These are phyloP conservation scores for Drosophila kanekoi DNA, from an alignment of 2,888 invertebrate genomes.

Conservation along the genomic window DNA sequence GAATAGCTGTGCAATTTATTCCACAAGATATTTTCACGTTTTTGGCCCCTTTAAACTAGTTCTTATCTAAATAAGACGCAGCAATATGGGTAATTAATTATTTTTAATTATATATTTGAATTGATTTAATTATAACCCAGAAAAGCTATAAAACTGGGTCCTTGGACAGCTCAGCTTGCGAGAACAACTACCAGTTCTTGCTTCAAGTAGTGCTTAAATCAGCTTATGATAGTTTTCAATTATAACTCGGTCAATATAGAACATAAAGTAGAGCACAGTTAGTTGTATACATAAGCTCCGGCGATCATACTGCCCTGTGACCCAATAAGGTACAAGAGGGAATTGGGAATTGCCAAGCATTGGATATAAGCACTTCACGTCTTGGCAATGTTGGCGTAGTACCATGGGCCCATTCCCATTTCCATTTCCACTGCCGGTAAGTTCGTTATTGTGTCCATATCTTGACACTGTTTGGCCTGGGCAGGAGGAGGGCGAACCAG, in stretches of 20 bases:
- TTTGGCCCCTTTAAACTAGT: too few species aligned
- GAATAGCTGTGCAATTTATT: background rate
- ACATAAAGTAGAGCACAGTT: background rate
- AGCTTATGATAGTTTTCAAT: too few species aligned
- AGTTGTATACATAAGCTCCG: background rate
- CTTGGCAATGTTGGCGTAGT: conserved; percentile 16
- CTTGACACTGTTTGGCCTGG: conserved; percentile 55
- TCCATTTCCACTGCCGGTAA: conserved; percentile 25
- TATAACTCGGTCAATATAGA: background rate
- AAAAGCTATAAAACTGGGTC: too few species aligned
- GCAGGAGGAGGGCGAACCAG: conserved; percentile 49
- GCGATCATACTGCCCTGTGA: conserved; percentile 16
- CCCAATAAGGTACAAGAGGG: conserved; percentile 38
- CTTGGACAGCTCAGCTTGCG: too few species aligned
- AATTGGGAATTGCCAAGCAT: conserved; percentile 39
- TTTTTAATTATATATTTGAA: too few species aligned
- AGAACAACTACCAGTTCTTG: too few species aligned
- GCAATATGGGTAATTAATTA: too few species aligned
- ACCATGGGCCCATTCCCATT: conserved; percentile 2
- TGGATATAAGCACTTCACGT: conserved; percentile 45
- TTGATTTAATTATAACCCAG: too few species aligned
- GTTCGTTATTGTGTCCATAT: conserved; percentile 66
- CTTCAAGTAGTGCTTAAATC: too few species aligned
- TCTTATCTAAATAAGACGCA: too few species aligned
- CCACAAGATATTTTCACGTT: too few species aligned